Conservation (phyloP, 2,113 vertebrate genomes). For the Megaleporinus macrocephalus region DNA sequence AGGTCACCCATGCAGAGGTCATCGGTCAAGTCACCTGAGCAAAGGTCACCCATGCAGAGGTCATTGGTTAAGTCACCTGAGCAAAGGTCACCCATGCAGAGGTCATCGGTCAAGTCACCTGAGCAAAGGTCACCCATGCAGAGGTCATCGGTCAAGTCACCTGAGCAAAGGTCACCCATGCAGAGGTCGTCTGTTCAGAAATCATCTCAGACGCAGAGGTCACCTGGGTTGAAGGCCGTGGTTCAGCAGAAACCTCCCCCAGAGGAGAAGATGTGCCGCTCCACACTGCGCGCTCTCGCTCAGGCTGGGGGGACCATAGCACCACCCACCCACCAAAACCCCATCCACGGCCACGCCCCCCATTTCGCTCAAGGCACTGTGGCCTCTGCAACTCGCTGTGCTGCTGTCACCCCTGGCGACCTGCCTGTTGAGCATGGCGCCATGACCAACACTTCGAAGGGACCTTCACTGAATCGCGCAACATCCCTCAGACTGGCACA, state of each 20-base stretch:
- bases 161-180: constrained; percentile 34
- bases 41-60: too few relatives aligned
- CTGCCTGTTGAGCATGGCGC: constrained; percentile 44
- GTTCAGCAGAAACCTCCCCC: constrained; percentile 62
- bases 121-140: constrained; percentile 35
- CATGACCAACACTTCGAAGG: constrained; percentile 59
- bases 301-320: constrained; percentile 53
- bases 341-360: constrained; percentile 63
- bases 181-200: constrained; percentile 28
- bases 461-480: constrained; percentile 52
- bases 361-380: constrained; percentile 86
- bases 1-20: not conserved
- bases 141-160: constrained; percentile 11
- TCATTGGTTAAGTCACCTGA: too few relatives aligned
- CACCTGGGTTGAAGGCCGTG: constrained; percentile 61
- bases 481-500: constrained; percentile 79
- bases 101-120: constrained; percentile 19
- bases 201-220: constrained; percentile 72
- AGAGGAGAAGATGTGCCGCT: constrained; percentile 85
- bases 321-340: constrained; percentile 44
- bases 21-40: too few relatives aligned
- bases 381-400: constrained; percentile 80
- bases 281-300: constrained; percentile 67
- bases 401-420: constrained; percentile 34
- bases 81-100: not conserved